These are phyloP conservation scores for Patiria miniata DNA, from an alignment of 35 echinoderm and acorn worm species.

Conservation along the genomic window DNA sequence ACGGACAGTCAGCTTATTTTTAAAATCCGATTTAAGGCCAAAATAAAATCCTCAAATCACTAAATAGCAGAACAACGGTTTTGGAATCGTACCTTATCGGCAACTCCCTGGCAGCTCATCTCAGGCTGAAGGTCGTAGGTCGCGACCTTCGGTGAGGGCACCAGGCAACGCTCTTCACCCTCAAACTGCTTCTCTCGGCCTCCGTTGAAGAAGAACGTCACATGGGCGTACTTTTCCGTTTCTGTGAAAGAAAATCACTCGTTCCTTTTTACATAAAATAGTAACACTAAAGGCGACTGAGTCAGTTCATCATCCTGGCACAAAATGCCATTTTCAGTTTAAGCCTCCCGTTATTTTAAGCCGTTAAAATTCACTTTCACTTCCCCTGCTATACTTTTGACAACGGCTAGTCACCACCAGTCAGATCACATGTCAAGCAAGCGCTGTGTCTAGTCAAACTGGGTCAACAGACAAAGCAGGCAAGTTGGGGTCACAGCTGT, in stretches of 20 bases:
- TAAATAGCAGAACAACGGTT: not conserved
- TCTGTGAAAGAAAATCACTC: conserved; percentile 43
- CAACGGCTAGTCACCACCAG: too few species aligned
- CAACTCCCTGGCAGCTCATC: conserved; percentile 91
- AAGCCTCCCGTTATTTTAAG: too few species aligned
- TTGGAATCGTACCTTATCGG: conserved; percentile 69
- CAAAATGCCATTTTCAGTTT: too few species aligned
- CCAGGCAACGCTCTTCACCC: conserved; percentile 75
- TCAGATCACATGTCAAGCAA: too few species aligned
- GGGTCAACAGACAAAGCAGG: too few species aligned
- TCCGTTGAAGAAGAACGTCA: conserved; percentile 98
- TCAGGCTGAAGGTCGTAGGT: conserved; percentile 97
- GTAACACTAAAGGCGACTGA: too few species aligned
- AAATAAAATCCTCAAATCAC: too few species aligned
- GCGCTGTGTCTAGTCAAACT: too few species aligned
- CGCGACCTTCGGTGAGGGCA: conserved; percentile 90
- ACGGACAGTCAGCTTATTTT: not conserved
- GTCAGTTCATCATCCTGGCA: too few species aligned
- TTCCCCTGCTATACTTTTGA: too few species aligned
- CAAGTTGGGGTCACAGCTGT: too few species aligned
- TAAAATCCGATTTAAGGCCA: not conserved
- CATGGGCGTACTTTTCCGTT: conserved; percentile 99
- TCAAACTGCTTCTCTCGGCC: conserved; percentile 85
- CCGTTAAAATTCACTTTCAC: too few species aligned
- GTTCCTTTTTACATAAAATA: not conserved